Evolutionary conservation across 2,888 invertebrate species (phyloP), one percentile per base, ranked within the genome.

Genomic region (Orchesellides sinensis): DNA sequence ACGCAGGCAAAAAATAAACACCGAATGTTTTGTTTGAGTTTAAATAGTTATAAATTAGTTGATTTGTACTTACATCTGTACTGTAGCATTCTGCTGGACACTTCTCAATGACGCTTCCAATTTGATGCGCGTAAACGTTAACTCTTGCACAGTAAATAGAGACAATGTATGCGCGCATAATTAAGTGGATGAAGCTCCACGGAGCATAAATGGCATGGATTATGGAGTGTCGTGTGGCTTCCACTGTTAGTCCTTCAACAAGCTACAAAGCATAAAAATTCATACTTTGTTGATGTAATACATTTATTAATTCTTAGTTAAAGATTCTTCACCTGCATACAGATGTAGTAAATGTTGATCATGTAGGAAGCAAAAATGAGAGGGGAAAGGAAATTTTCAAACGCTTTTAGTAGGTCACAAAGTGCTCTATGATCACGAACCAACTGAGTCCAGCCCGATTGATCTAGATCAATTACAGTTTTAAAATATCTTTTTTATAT

Each of bases 371-470:
- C 4, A 21, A 85, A 85, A 2, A 85, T 23, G 0, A 83, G 45
- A 1, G 81, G 82, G 0, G 85, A 83, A 14, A 84, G 27, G 23
- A 84, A 84, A 1, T 47, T 25, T 52, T 84, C 77, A 29, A 84
- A 47, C 3, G 17, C 63, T 10, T 72, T 6, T 3, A 81, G 49
- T 5, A 84, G 32, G 2, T 72, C 59, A 23, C 68, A 81, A 40
- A 84, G 14, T 4, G 52, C 17, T 2, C 8, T 27, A 32, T 77
- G 84, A 69, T 87, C 87, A n/a, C 61, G 14, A 2, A 68, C 61
- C 29, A 87, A 19, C 35, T 83, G 80, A 21, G 45, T 56, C 87
- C 87, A 87, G n/a, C 66, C 72, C 21, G 47, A 49, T 0, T 19
- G 19, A 56, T 85, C 87, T 87, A 23, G 3, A 70, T 32, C 2